Evolutionary conservation across 2,113 vertebrate species (phyloP), one percentile per base, ranked within the genome.

Genomic region (Clarias magur): DNA sequence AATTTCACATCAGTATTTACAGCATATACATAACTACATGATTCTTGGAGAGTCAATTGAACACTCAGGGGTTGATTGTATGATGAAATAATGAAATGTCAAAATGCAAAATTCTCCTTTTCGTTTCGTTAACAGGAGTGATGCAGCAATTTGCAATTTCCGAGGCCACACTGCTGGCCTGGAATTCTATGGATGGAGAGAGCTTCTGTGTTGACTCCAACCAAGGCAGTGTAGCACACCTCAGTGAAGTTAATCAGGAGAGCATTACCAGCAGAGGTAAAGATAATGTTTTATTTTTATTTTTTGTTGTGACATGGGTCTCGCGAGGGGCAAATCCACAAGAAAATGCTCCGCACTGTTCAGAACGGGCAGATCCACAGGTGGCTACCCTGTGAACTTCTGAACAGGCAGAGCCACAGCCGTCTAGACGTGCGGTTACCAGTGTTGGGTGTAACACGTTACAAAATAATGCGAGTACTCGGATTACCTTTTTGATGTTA

Each of bases 91-190:
- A 62, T 23, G 21, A 21, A 62, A 62, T 62, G 60, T 23, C 60
- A 62, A 62, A 23, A 5, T 5, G 60, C 21, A n/a, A n/a, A n/a
- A n/a, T n/a, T n/a, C n/a, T n/a, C n/a, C n/a, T n/a, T n/a, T 25
- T 85, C 83, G 67, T 23, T 30, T 21, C 17, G 59, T 57, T 48
- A 7, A 25, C 89, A 99, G 98, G 98, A 6, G 96, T 99, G 86
- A 97, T 99, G 97, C 96, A 99, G 89, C 98, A 99, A 87, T 99
- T 99, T 93, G 98, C 98, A 0, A 98, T 99, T 91, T 99, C 98
- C 0, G 97, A 99, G 91, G 97, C 97, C 0, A 99, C 98, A 6
- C 95, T 99, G 80, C 96, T 99, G 90, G 98, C 97, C 79, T 99
- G 97, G 97, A 98, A 96, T 86, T 99, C 97, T 15, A 96, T 98